Base-by-base conservation (phyloP, 2,113 vertebrate genomes). In the Cochlearius cochlearius region DNA sequence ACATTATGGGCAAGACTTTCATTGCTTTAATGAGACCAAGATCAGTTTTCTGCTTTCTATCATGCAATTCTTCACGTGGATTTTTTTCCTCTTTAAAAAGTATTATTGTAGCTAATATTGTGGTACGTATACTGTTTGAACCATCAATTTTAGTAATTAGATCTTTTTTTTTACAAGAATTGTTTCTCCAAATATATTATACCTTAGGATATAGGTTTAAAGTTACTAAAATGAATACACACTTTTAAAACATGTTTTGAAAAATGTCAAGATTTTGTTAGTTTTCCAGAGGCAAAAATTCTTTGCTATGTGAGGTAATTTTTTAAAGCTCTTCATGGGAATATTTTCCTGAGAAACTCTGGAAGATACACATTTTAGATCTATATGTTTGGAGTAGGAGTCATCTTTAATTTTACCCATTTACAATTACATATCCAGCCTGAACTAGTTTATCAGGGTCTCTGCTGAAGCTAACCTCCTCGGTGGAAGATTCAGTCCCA, bases 21-120 rank as follows among this genome's bases (percentile, higher is more conserved):
- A 85, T 89, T 93, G 71, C 11, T 97, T 91, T 91, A 94, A 94
- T 76, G 84, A 92, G 73, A 64, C 9, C 20, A 55, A 81, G 52
- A 43, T 78, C 17, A 60, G 5, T 5, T 71, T 81, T 84, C 36
- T 72, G 8, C 10, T 88, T 88, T 83, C 13, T 26, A 8, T 38
- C 15, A 34, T 10, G 6, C 18, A 25, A 23, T 52, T 76, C 4
- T 66, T 90, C 38, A 64, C 4, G n/a, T 15, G n/a, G 22, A 2
- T 26, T 68, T 63, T 73, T 39, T 59, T 36, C 47, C 62, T 53
- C 10, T 59, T 75, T 50, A 83, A 49, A 62, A 72, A 60, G 39
- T 43, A 68, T n/a, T 66, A 62, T 47, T 80, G 6, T 17, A 58
- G 11, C 2, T 27, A 83, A 63, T 72, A 36, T 53, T 32, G 8